A percentile compares a stretch with the other conserved stretches of the same genome.
phyloP scores from a whole-genome alignment of 2,113 vertebrate species.

The Grantiella picta region DNA sequence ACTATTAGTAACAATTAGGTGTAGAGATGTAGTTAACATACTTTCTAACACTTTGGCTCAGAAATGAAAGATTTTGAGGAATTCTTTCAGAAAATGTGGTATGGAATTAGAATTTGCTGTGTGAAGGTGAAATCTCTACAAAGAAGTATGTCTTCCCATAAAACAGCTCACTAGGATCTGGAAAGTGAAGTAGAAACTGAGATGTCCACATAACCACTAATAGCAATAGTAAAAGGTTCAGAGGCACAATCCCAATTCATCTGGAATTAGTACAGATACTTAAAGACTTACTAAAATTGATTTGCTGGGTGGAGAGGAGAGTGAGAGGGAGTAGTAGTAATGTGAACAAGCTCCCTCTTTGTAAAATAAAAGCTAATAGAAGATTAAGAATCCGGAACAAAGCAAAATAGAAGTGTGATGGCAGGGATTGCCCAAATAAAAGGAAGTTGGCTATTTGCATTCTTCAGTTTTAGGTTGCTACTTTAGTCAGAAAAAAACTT shows the following conservation, averaged over 20 bases:
- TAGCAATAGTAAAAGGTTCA: background rate
- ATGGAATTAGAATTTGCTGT: background rate
- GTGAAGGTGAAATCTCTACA: background rate
- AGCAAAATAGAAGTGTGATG: background rate
- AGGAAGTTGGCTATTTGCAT: background rate
- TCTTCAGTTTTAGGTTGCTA: background rate
- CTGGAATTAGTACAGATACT: background rate
- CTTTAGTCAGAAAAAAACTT: background rate
- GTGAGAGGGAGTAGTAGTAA: background rate
- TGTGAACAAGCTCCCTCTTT: background rate
- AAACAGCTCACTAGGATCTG: background rate
- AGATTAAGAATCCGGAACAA: background rate
- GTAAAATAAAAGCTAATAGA: background rate
- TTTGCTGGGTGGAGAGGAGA: rapidly evolving
- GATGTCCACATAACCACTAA: background rate
- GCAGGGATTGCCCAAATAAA: background rate
- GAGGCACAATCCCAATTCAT: background rate
- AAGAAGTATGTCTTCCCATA: background rate
- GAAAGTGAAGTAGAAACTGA: background rate
- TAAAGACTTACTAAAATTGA: background rate
- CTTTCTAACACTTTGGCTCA: background rate
- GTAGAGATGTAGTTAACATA: background rate
- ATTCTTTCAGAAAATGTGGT: background rate
- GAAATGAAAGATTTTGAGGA: background rate
- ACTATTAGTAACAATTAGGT: background rate